Evolutionary conservation across 92 coral and sea anemone species (phyloP), one percentile per base, ranked within the genome.

Genomic region (Epizoanthus illoricatus): DNA sequence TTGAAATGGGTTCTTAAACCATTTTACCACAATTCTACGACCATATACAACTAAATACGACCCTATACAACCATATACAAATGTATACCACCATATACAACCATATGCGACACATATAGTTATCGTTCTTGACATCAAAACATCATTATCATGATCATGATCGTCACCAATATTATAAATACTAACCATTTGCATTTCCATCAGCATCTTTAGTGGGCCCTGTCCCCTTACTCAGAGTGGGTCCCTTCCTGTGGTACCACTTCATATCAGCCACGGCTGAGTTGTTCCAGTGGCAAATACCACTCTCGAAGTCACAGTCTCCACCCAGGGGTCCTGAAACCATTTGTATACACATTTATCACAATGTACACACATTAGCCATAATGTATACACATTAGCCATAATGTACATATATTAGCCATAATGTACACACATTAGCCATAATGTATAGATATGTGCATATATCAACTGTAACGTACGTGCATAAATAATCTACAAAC

Each of bases 261-360:
- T 92, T 92, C 97, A 96, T 93, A 75, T 96, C 99, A 33, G 90
- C 97, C 20, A 84, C 85, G 2, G 90, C 90, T 7, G 94, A 87
- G 78, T 89, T 89, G 72, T 91, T 94, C 99, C 99, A 96, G 72
- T 92, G 92, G 74, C 99, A 93, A 6, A 90, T 56, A 4, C 99
- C 99, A 13, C 64, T 49, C 62, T 96, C 99, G 70, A 96, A 96
- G 83, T 85, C 71, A 74, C 99, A 96, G 88, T 88, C 74, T 36
- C 96, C 99, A 36, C 90, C 49, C 8, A 64, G 2, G 10, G 94
- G 92, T 16, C 97, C 93, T 88, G 57, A 52, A 74, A 28, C 15
- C 13, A 28, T 7, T 52, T 52, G 74, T 45, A 71, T 72, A 61
- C 73, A 83, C 60, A 72, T 45, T 61, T 71, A 20, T 12, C 10